These are phyloP conservation scores for Stichodactyla mertensii DNA, from an alignment of 64 coral and sea anemone genomes.

Conservation along the genomic window DNA sequence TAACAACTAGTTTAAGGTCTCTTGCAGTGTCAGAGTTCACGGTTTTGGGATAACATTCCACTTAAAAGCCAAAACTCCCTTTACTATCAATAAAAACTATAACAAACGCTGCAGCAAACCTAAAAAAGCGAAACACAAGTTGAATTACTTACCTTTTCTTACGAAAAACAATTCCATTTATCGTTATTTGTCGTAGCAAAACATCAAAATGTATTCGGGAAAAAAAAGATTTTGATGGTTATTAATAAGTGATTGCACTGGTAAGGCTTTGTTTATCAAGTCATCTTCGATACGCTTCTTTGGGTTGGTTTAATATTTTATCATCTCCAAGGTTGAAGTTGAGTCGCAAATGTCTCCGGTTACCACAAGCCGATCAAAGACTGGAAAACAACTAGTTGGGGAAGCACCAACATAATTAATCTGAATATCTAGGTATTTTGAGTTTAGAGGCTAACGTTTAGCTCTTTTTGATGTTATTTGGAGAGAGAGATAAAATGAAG, in stretches of 20 bases:
- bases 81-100: background rate
- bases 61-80: background rate
- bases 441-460: no score
- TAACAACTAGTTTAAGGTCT: background rate
- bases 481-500: no score
- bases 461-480: no score
- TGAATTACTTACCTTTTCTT: background rate
- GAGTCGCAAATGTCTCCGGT: background rate
- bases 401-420: no score
- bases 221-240: background rate
- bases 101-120: background rate
- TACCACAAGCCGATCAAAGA: no score
- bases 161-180: background rate
- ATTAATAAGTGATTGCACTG: background rate
- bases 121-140: background rate
- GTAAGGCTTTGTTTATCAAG: background rate
- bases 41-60: background rate
- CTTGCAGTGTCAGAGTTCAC: background rate
- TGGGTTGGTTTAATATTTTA: background rate
- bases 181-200: background rate
- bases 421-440: no score
- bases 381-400: no score
- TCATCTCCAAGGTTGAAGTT: background rate
- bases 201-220: background rate
- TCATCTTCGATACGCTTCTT: slow-evolving; percentile 6